Percentiles rank a stretch among this genome's conserved stretches.
Evolutionary conservation across 2,113 vertebrate species (phyloP).

Genomic region (Pomatostomus ruficeps): DNA sequence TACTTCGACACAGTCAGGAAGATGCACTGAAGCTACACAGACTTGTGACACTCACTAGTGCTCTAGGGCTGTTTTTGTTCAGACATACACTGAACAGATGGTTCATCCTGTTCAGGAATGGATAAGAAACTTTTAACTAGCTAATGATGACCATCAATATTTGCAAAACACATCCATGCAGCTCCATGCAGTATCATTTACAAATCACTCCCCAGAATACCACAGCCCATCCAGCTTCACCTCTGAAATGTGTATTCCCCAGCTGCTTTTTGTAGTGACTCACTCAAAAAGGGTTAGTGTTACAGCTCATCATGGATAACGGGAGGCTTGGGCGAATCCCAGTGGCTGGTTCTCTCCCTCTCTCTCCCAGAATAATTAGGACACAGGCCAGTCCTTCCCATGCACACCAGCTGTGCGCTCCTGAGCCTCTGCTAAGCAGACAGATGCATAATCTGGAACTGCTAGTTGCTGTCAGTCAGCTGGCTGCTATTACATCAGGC

Average conservation of each 20-base stretch:
- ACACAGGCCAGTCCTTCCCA: background rate
- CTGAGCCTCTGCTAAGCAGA: background rate
- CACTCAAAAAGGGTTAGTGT: background rate
- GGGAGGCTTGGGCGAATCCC: background rate
- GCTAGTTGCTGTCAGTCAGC: background rate
- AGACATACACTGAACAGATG: background rate
- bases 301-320: background rate
- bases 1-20: background rate
- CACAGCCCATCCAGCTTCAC: background rate
- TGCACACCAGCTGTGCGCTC: background rate
- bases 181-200: background rate
- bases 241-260: background rate
- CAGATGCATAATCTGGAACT: conserved; percentile 11
- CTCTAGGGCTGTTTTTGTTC: background rate
- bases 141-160: background rate
- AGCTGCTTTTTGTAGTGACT: background rate
- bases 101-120: background rate
- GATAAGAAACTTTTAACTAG: background rate
- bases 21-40: background rate
- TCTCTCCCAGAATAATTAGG: background rate
- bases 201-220: background rate
- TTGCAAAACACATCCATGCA: background rate
- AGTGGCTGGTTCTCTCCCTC: background rate
- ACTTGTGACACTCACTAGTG: background rate
- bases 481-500: background rate